Evolutionary conservation across 2,888 invertebrate species (phyloP), one percentile per base, ranked within the genome.

Genomic region (Nephrocerus scutellatus): DNA sequence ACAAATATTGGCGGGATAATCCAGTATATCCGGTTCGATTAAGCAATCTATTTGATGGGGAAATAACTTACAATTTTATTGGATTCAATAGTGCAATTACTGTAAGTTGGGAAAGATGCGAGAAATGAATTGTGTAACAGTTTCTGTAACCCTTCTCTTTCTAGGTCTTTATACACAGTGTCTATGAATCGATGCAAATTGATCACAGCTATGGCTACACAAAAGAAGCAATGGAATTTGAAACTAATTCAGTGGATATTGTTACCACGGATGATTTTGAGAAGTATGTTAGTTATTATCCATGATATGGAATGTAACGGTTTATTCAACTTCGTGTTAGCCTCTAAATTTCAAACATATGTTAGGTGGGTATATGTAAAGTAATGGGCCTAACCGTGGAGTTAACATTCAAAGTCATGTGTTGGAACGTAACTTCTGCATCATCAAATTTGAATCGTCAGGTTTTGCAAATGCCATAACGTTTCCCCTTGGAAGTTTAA

Each of bases 151-250:
- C 31, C 12, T 20, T 22, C 16, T 13, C 30, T 30, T 31, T 22
- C 10, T 20, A 66, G 66, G 48, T 53, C 3, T 67, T 55, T 36
- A 40, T 63, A 13, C 67, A 67, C 29, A 60, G 64, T 4, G 53
- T 63, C 2, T 59, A 58, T 41, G 67, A 68, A 13, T 57, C 59
- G 6, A 62, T 64, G 59, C 47, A 56, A 30, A 49, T 65, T 14
- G 60, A 60, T 22, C 55, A 52, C 29, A 55, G 55, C 31, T 51
- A 54, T 40, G 55, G 55, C 1, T 58, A 56, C 28, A 51, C 58
- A 3, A 29, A 29, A 3, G 53, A 60, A 10, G 49, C 62, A 0
- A 41, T 55, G 3, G 55, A 58, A 8, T 59, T 56, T 21, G 51
- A 56, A 13, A 52, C 55, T 0, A 49, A 52, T 12, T 42, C 55